phyloP scores from a whole-genome alignment of 2,797 vertebrate species.

The Cyprinella venusta region DNA sequence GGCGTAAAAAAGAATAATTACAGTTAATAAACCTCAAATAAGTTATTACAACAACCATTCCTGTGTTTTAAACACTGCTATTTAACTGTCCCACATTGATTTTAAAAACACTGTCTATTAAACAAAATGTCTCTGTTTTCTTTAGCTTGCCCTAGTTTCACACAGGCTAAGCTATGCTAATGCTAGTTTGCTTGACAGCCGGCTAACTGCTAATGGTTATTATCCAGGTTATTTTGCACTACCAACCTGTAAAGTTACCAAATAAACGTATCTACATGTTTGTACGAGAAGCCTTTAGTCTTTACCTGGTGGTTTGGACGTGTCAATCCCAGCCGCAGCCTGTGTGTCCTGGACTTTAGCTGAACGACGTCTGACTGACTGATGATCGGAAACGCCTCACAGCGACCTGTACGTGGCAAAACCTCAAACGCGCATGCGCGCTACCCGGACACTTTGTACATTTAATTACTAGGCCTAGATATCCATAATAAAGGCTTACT shows the following conservation, averaged over 20 bases:
- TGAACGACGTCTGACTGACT: slow-evolving; percentile 41
- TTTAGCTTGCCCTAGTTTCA: slow-evolving; percentile 52
- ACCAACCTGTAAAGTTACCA: not conserved
- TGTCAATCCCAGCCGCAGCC: slow-evolving; percentile 68
- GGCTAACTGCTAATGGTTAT: not conserved
- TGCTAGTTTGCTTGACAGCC: slow-evolving; percentile 44
- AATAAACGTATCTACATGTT: not conserved
- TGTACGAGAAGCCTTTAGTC: not conserved
- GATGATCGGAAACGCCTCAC: slow-evolving; percentile 47
- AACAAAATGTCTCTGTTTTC: not conserved
- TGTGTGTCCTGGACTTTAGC: slow-evolving; percentile 59
- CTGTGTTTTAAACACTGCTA: not conserved
- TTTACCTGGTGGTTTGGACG: slow-evolving; percentile 73
- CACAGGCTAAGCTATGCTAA: slow-evolving; percentile 58
- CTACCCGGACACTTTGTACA: not conserved
- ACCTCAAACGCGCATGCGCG: slow-evolving; percentile 49
- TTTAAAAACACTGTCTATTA: not conserved
- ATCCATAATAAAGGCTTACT: not conserved
- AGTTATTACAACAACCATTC: not conserved
- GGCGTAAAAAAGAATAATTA: not conserved
- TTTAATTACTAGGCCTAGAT: not conserved
- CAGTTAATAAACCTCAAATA: not conserved
- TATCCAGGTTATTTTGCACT: not conserved
- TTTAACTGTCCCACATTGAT: not conserved
- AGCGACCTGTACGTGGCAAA: slow-evolving; percentile 79